Conservation (phyloP, 2,888 invertebrate genomes). For the Synanthedon myopaeformis region DNA sequence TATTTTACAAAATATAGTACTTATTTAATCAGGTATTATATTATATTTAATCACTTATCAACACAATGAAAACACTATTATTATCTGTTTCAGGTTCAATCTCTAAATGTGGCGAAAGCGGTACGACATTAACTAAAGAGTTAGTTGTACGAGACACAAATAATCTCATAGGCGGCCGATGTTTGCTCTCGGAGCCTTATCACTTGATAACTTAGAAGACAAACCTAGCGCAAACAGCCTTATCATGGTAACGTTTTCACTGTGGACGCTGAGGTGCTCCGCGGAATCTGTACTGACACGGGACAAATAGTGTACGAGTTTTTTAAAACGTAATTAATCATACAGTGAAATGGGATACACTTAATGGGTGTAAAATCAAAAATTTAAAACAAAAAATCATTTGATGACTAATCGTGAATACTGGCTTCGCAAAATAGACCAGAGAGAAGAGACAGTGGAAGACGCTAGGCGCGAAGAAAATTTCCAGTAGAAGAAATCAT, state of each 20-base stretch:
- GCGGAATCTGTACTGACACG: constrained; percentile 33
- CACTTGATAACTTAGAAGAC: constrained; percentile 67
- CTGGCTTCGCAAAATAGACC: no score
- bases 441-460: background rate
- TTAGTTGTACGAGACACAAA: constrained; percentile 40
- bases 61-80: constrained; percentile 24
- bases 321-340: background rate
- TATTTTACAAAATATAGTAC: no score
- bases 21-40: no score
- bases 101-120: constrained; percentile 34
- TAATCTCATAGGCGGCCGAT: constrained; percentile 57
- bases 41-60: background rate
- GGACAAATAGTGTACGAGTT: constrained; percentile 1
- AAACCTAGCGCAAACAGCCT: constrained; percentile 60
- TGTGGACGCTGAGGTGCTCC: constrained; percentile 37
- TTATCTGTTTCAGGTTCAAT: constrained; percentile 47
- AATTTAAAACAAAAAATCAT: no score
- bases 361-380: no score
- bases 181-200: constrained; percentile 61
- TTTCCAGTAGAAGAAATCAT: background rate
- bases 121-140: constrained; percentile 35
- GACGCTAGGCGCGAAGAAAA: background rate
- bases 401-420: no score
- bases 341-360: background rate
- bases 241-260: constrained; percentile 62